A percentile compares a stretch with the other conserved stretches of the same genome.
phyloP scores from a whole-genome alignment of 2,888 invertebrate genomes.

The Macaria liturata region DNA sequence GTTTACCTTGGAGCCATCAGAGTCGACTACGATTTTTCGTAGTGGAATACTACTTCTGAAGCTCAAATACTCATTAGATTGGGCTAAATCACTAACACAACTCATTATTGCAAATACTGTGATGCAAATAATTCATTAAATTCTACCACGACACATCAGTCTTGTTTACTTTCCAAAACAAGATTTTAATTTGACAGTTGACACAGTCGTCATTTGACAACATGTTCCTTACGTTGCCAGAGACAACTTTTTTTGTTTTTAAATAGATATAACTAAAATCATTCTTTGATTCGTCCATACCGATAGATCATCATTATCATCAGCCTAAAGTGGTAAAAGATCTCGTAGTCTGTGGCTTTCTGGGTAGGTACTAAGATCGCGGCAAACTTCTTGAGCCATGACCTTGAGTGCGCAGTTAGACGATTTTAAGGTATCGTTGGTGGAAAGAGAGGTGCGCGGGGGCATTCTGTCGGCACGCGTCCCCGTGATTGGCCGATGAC shows the following conservation, averaged over 20 bases:
- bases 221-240: background rate
- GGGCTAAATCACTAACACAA: slow-evolving; percentile 87
- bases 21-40: slow-evolving; percentile 90
- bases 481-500: too few relatives aligned
- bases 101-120: slow-evolving; percentile 72
- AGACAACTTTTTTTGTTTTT: background rate
- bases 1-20: slow-evolving; percentile 88
- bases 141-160: background rate
- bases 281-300: background rate
- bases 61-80: slow-evolving; percentile 90
- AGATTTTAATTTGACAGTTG: background rate
- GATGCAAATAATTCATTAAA: background rate
- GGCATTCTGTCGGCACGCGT: too few relatives aligned
- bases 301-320: slow-evolving; percentile 11
- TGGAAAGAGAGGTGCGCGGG: too few relatives aligned
- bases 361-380: too few relatives aligned
- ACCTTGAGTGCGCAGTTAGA: too few relatives aligned
- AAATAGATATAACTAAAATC: background rate
- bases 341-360: too few relatives aligned
- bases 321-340: too few relatives aligned
- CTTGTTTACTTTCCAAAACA: slow-evolving; percentile 14
- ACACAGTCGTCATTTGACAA: background rate
- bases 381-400: too few relatives aligned
- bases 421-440: too few relatives aligned
- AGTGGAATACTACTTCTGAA: slow-evolving; percentile 90